These are phyloP conservation scores for Pterobdella sp. DNA, from an alignment of 2,888 invertebrate genomes.

Conservation along the genomic window DNA sequence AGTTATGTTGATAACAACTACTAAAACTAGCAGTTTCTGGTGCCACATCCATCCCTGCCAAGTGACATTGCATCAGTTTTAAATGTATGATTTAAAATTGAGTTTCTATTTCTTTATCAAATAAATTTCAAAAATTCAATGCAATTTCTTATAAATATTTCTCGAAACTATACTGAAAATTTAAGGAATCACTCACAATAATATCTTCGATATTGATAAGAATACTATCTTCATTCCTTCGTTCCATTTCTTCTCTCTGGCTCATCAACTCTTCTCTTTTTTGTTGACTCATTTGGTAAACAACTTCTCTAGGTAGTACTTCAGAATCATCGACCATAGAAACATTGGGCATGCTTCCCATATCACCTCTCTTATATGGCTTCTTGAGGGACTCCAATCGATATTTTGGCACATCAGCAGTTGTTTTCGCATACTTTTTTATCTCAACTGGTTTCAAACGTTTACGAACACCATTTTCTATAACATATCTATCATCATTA, in stretches of 20 bases:
- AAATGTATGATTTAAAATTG: too few relatives aligned
- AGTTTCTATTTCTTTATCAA: too few relatives aligned
- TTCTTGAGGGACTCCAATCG: slow-evolving; percentile 23
- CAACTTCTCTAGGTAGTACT: slow-evolving; percentile 31
- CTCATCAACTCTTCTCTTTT: slow-evolving; percentile 32
- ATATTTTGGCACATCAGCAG: slow-evolving; percentile 23
- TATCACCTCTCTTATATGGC: slow-evolving; percentile 18
- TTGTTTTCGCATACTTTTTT: slow-evolving; percentile 4
- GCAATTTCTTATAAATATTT: too few relatives aligned
- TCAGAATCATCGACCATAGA: slow-evolving; percentile 24
- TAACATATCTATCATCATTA: slow-evolving; percentile 23
- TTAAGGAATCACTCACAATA: slow-evolving; percentile 23
- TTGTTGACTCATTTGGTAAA: slow-evolving; percentile 32
- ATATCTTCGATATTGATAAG: slow-evolving; percentile 20
- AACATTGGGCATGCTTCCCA: slow-evolving; percentile 31
- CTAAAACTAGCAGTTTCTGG: neutral
- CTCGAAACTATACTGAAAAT: too few relatives aligned
- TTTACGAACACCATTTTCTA: slow-evolving; percentile 28
- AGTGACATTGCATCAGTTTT: too few relatives aligned
- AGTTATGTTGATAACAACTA: neutral
- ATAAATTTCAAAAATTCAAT: too few relatives aligned
- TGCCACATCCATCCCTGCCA: slow-evolving; percentile 1
- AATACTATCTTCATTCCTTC: slow-evolving; percentile 20
- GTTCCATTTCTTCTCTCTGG: slow-evolving; percentile 26
- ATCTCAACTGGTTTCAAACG: slow-evolving; percentile 19